A percentile compares a stretch with the other conserved stretches of the same genome.
Conservation (phyloP, 2,797 vertebrate genomes). For the Synaphobranchus kaupii region DNA sequence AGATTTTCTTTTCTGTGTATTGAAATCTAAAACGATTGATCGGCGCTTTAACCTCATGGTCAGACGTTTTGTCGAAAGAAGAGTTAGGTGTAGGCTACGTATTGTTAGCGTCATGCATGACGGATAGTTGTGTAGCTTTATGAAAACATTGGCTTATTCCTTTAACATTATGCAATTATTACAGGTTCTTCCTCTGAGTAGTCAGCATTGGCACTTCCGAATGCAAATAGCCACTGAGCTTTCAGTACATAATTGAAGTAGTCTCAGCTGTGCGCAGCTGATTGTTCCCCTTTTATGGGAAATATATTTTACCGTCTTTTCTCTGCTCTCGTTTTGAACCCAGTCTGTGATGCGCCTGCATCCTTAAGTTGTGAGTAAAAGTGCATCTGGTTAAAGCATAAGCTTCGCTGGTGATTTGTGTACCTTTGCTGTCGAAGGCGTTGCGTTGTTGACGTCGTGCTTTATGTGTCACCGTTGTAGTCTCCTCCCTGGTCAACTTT, state of each 20-base stretch:
- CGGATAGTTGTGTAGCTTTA: not conserved
- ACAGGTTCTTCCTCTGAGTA: not conserved
- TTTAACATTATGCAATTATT: not conserved
- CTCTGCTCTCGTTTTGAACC: constrained; percentile 35
- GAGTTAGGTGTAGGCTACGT: not conserved
- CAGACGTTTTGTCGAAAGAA: not conserved
- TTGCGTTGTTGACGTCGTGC: not conserved
- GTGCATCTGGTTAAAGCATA: constrained; percentile 74
- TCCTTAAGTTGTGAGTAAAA: constrained; percentile 44
- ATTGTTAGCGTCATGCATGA: not conserved
- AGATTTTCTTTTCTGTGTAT: not conserved
- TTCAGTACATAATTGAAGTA: not conserved
- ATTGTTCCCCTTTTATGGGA: not conserved
- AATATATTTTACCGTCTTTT: not conserved
- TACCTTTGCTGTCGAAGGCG: constrained; percentile 24
- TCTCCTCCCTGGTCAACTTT: constrained; percentile 19
- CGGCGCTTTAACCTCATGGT: not conserved
- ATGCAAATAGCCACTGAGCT: not conserved
- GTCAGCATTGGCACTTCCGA: not conserved
- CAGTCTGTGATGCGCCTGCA: constrained; percentile 24
- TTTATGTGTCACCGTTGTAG: not conserved
- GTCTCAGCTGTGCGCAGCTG: not conserved
- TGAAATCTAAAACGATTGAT: not conserved
- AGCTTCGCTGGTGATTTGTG: constrained; percentile 66
- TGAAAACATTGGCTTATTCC: not conserved